Evolutionary conservation across 2,888 invertebrate genomes (phyloP).

Genomic region (Zelleria hepariella): DNA sequence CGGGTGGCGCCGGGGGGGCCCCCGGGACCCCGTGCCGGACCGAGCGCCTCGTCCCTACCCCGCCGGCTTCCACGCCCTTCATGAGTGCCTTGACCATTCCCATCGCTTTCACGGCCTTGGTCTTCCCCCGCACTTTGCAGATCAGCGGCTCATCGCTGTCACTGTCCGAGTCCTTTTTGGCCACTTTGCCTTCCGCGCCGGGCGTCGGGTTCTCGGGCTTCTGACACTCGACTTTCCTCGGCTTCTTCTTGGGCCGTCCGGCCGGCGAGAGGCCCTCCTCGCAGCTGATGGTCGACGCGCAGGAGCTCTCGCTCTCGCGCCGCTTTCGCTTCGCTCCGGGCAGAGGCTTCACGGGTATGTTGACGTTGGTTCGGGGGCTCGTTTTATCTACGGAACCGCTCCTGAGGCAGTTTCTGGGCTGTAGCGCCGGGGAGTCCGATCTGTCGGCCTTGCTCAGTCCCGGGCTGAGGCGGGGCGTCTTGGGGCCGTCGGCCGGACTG

Average conservation of each 20-base stretch:
- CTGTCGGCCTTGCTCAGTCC: conserved; percentile 37
- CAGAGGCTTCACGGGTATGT: conserved; percentile 22
- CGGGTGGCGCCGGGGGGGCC: conserved; percentile 12
- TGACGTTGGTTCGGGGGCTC: conserved; percentile 32
- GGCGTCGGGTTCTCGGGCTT: conserved; percentile 63
- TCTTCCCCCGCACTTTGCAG: conserved; percentile 74
- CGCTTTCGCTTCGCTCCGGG: conserved; percentile 77
- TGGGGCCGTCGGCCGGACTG: conserved; percentile 73
- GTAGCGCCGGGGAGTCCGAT: conserved; percentile 49
- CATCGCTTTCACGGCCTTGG: conserved; percentile 14
- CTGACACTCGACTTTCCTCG: conserved; percentile 35
- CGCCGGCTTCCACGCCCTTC: conserved; percentile 49
- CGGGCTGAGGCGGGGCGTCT: conserved; percentile 60
- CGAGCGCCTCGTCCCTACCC: conserved; percentile 70
- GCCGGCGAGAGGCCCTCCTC: conserved; percentile 61
- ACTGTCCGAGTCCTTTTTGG: conserved; percentile 78
- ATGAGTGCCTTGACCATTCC: conserved; percentile 17
- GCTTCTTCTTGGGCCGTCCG: conserved; percentile 50
- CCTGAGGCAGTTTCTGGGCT: conserved; percentile 37
- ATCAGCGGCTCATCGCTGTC: conserved; percentile 87
- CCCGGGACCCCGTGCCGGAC: conserved; percentile 54
- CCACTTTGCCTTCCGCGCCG: conserved; percentile 53
- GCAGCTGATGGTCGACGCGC: conserved; percentile 75
- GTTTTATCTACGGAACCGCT: conserved; percentile 51
- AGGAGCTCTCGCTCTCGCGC: conserved; percentile 83